Evolutionary conservation across 2,888 invertebrate species (phyloP), one percentile per base, ranked within the genome.

Genomic region (Hypselothyrea guttata): DNA sequence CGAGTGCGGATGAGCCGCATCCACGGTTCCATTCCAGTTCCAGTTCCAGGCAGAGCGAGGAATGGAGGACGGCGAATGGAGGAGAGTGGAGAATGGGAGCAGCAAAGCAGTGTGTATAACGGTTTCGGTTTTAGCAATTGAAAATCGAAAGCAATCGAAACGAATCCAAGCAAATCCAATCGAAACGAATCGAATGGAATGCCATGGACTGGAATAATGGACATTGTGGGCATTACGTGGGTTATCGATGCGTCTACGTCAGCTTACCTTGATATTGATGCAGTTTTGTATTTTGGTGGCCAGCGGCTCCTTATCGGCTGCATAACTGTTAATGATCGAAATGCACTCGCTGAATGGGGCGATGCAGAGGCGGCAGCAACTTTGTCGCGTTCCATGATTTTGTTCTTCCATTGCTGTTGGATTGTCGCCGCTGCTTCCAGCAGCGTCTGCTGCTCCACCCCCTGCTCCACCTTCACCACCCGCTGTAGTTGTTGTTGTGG

Each of bases 311-410:
- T 90, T 90, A 83, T 90, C 90, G 75, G 90, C 90, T 47, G 90
- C 90, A 75, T 88, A 89, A 75, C 89, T 90, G 63, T 89, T 89
- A 70, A 90, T 88, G 75, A 90, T 90, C 54, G 90, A 89, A 81
- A 90, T 90, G 86, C 90, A 90, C 75, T 90, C 90, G 61, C 85
- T 88, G 70, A 90, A 88, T 51, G 90, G 90, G 65, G 90, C 90
- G 65, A 90, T 78, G 78, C 90, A 90, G 41, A 90, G 79, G 58
- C 90, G 90, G 83, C 90, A 90, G 72, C 90, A 90, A 60, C 86
- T 88, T 75, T 88, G 88, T 83, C 89, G 86, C 75, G 77, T 72
- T 53, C 82, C 77, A 52, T 82, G 76, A 13, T 51, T 60, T 28
- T 47, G 55, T 41, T 69, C 62, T 31, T 73, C 76, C 56, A 64